Base-by-base conservation (phyloP, 2,888 invertebrate species). In the Bursaphelenchus okinawaensis region DNA sequence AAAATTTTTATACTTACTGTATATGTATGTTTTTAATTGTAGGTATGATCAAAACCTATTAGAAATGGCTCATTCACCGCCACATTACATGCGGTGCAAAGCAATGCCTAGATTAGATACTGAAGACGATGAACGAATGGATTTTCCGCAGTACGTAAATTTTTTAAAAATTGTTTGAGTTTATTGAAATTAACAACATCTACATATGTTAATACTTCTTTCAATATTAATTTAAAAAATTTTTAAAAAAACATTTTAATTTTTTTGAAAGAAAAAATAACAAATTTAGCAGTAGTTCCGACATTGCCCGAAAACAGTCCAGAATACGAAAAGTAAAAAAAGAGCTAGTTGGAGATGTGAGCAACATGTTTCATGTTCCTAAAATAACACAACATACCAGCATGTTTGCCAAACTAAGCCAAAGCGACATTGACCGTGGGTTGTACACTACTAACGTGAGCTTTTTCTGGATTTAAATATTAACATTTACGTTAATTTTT, bases 371-470 rank as follows among this genome's bases (percentile, higher is more conserved):
- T 66, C 73, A 70, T 26, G 78, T 80, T 20, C 80, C 80, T 2
- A 70, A 69, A 62, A 65, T 69, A 2, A 63, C 71, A 16, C 67
- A 69, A 40, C 67, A 68, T 7, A 65, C 68, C 0, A 66, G 70
- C n/a, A 81, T 81, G 81, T 81, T 82, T 61, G 65, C 72, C 7
- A 77, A 73, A 23, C 66, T 76, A 1, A 74, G 76, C 50, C 75
- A 80, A 52, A 74, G 68, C 50, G 76, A 82, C 52, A 75, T 81
- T 61, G 76, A 81, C 59, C 67, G 78, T 55, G 78, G 78, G 22
- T 68, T 81, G 27, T 81, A 81, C 66, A 76, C 78, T 26, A 63
- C 64, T 7, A 58, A 69, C 40, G 74, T 75, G 55, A 50, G 69
- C 51, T 28, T 9, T 12, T 51, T 12, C 22, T 22, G n/a, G n/a